phyloP scores from a whole-genome alignment of 2,113 vertebrate genomes.

The Trichomycterus rosablanca region DNA sequence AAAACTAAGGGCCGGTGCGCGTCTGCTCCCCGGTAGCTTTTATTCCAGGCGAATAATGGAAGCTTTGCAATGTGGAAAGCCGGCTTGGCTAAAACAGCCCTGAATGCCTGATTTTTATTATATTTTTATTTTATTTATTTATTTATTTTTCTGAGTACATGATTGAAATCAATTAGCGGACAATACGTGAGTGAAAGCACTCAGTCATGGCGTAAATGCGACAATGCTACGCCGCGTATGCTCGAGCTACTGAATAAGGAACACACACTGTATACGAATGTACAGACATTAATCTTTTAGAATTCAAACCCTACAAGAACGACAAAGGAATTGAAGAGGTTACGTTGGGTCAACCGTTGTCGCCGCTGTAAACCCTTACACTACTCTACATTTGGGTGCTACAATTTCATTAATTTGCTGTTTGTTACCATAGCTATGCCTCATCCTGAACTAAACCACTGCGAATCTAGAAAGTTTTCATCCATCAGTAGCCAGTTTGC shows the following conservation, averaged over 20 bases:
- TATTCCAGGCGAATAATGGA: slow-evolving; percentile 37
- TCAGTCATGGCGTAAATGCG: slow-evolving; percentile 25
- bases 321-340: no score
- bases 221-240: slow-evolving; percentile 15
- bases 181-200: slow-evolving; percentile 41
- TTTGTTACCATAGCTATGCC: no score
- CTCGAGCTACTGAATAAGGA: slow-evolving; percentile 5
- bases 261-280: slow-evolving; percentile 3
- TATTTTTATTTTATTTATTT: no score
- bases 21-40: slow-evolving; percentile 35
- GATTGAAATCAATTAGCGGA: slow-evolving; percentile 51
- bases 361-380: no score
- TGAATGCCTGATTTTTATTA: slow-evolving; percentile 26
- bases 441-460: no score
- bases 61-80: slow-evolving; percentile 22
- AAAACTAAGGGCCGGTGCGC: slow-evolving; percentile 41
- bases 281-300: no score
- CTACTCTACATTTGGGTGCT: no score
- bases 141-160: slow-evolving; percentile 29
- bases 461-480: no score
- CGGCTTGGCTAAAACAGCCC: slow-evolving; percentile 5
- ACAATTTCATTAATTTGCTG: no score
- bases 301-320: no score
- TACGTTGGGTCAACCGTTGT: neutral
- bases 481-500: no score